Conservation (phyloP, 2,113 vertebrate species). For the Pachycephala philippinensis region DNA sequence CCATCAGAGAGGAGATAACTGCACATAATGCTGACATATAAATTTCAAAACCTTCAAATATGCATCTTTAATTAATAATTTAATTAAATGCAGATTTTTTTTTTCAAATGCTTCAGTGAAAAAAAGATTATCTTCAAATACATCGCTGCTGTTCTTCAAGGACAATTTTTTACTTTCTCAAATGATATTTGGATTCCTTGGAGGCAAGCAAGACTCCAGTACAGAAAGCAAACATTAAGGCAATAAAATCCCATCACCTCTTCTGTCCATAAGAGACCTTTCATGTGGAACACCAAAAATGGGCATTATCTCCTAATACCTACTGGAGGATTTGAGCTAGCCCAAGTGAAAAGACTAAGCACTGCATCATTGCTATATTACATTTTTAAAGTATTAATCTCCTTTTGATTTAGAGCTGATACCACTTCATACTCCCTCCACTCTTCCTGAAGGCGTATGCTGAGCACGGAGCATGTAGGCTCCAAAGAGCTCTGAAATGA, state of each 20-base stretch:
- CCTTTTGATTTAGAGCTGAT: conserved; percentile 51
- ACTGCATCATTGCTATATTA: conserved; percentile 15
- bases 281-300: conserved; percentile 26
- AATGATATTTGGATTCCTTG: neutral
- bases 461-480: neutral
- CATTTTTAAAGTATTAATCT: conserved; percentile 45
- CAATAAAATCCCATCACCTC: neutral
- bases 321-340: conserved; percentile 20
- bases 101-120: neutral
- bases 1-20: neutral
- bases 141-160: neutral
- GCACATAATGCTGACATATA: neutral
- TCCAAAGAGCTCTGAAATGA: conserved; percentile 42
- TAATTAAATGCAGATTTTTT: neutral
- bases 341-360: conserved; percentile 32
- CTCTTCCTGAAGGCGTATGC: conserved; percentile 21
- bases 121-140: neutral
- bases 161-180: neutral
- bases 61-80: neutral
- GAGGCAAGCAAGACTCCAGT: neutral
- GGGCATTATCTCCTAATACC: conserved; percentile 24
- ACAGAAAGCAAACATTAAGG: neutral
- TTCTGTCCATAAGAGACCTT: conserved; percentile 6
- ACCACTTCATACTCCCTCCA: neutral
- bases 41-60: neutral